Evolutionary conservation across 2,888 invertebrate genomes (phyloP), one percentile per base, ranked within the genome.

Genomic region (Atherix ibis): DNA sequence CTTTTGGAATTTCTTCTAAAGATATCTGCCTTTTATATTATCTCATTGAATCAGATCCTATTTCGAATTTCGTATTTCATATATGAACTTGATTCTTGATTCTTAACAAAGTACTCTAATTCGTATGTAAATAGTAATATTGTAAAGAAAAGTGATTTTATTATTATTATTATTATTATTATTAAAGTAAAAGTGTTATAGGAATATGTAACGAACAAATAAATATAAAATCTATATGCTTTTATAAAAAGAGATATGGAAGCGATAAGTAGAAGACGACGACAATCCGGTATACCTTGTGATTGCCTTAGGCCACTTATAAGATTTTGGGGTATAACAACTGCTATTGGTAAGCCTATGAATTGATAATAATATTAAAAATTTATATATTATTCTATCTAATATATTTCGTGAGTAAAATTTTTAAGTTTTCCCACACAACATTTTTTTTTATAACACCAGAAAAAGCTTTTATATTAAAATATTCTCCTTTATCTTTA

Each of bases 341-440:
- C 58, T 41, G 53, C 58, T 39, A 53, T 57, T 46, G 59, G 58
- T 58, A 46, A 57, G 57, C 47, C n/a, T n/a, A n/a, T n/a, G n/a
- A n/a, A n/a, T n/a, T n/a, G n/a, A n/a, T n/a, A n/a, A n/a, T n/a
- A n/a, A n/a, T n/a, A n/a, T n/a, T n/a, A n/a, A n/a, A n/a, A n/a
- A n/a, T n/a, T n/a, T n/a, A n/a, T n/a, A n/a, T n/a, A n/a, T n/a
- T n/a, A n/a, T n/a, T n/a, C n/a, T n/a, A n/a, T n/a, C n/a, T n/a
- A n/a, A n/a, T n/a, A n/a, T n/a, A n/a, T n/a, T n/a, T n/a, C n/a
- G n/a, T n/a, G n/a, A n/a, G n/a, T n/a, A n/a, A n/a, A n/a, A n/a
- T n/a, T n/a, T n/a, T n/a, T n/a, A n/a, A n/a, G n/a, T n/a, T n/a
- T n/a, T n/a, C n/a, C n/a, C n/a, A n/a, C n/a, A n/a, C n/a, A n/a